Evolutionary conservation across 2,797 vertebrate species (phyloP).

Genomic region (Leptatherina wallacei): DNA sequence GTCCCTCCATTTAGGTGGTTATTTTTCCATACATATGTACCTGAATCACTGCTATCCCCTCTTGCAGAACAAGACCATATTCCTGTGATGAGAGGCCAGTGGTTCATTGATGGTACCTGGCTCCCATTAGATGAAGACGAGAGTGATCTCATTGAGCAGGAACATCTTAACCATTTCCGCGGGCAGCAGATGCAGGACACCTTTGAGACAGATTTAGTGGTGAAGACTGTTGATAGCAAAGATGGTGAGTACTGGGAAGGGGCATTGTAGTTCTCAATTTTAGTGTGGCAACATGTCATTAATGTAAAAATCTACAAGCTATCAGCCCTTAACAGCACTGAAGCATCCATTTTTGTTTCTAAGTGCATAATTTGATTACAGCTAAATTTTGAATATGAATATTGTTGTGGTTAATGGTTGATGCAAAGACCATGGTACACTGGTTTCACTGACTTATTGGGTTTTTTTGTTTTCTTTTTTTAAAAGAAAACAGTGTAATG

Average conservation of each 20-base stretch:
- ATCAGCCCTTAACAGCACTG: background rate
- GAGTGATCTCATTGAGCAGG: slow-evolving; percentile 93
- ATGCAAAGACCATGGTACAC: background rate
- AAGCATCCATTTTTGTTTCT: slow-evolving; percentile 18
- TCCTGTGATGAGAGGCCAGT: slow-evolving; percentile 97
- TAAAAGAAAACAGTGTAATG: background rate
- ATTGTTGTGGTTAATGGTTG: slow-evolving; percentile 3
- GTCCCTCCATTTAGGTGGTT: background rate
- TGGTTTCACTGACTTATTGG: background rate
- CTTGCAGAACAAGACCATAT: slow-evolving; percentile 92
- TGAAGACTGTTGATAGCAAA: slow-evolving; percentile 93
- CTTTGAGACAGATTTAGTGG: slow-evolving; percentile 90
- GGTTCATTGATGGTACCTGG: slow-evolving; percentile 98
- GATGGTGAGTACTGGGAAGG: slow-evolving; percentile 87
- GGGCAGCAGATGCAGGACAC: slow-evolving; percentile 93
- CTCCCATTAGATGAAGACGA: slow-evolving; percentile 96
- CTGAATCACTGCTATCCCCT: background rate
- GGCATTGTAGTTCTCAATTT: background rate
- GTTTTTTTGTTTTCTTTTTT: background rate
- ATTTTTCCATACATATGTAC: background rate
- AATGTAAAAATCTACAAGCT: background rate
- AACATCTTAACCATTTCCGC: slow-evolving; percentile 91
- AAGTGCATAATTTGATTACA: background rate
- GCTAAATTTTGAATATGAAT: background rate
- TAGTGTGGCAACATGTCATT: background rate